These are phyloP conservation scores for Poliocrania exsul DNA, from an alignment of 2,797 vertebrate species.

Conservation along the genomic window DNA sequence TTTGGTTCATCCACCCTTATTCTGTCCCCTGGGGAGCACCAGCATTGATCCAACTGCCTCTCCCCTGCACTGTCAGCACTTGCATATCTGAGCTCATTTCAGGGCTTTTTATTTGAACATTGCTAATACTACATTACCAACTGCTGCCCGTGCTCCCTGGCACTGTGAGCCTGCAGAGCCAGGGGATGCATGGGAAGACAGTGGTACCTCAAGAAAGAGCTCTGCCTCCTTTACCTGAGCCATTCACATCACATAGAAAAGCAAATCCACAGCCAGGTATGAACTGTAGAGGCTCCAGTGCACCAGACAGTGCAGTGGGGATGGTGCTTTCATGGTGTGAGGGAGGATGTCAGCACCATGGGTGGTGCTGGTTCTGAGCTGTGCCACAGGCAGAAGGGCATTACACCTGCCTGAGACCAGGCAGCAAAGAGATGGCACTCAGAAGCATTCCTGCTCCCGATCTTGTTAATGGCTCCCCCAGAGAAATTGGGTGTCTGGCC, in stretches of 20 bases:
- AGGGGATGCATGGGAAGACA: accelerated
- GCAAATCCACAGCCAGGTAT: accelerated
- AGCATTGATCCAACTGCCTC: neutral
- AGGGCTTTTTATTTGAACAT: neutral
- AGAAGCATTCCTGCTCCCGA: accelerated
- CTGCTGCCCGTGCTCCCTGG: accelerated
- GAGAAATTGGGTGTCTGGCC: neutral
- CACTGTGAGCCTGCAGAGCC: neutral
- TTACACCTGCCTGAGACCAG: accelerated
- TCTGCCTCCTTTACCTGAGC: neutral
- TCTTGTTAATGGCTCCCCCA: neutral
- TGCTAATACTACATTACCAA: neutral
- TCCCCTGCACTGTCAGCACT: neutral
- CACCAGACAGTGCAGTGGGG: accelerated
- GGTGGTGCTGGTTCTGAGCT: neutral
- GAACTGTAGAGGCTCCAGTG: accelerated
- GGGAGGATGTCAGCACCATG: accelerated
- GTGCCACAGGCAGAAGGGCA: accelerated
- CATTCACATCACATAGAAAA: neutral
- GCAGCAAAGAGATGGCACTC: accelerated
- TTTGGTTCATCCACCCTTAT: neutral
- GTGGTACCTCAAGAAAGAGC: neutral
- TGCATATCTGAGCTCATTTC: neutral
- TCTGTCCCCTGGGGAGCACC: accelerated
- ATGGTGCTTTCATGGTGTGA: accelerated